These are phyloP conservation scores for Carapus acus DNA, from an alignment of 2,797 vertebrate species.

Conservation along the genomic window DNA sequence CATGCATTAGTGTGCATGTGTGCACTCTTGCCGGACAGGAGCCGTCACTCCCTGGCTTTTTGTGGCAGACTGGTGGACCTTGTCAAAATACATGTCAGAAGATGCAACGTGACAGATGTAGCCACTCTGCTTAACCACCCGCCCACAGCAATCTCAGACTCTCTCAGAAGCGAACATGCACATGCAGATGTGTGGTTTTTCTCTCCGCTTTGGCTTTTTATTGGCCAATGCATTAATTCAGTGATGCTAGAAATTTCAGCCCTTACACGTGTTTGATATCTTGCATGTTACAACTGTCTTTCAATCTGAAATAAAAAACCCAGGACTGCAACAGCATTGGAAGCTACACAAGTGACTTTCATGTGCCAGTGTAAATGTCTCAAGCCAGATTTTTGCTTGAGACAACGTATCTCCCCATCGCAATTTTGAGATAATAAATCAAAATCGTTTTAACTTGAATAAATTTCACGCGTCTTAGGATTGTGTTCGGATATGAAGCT, in stretches of 20 bases:
- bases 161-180: conserved; percentile 19
- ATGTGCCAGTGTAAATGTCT: conserved; percentile 54
- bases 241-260: not conserved
- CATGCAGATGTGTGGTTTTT: conserved; percentile 13
- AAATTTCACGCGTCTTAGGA: conserved; percentile 60
- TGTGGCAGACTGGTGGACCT: conserved; percentile 50
- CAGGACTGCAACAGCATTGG: conserved; percentile 17
- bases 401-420: conserved; percentile 57
- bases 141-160: conserved; percentile 50
- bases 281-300: conserved; percentile 28
- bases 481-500: conserved; percentile 51
- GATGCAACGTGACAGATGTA: conserved; percentile 79
- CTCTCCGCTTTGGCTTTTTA: conserved; percentile 14
- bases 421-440: conserved; percentile 64
- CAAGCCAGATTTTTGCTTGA: conserved; percentile 58
- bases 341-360: conserved; percentile 42
- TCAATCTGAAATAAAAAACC: conserved; percentile 44
- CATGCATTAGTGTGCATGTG: conserved; percentile 26
- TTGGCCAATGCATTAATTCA: not conserved
- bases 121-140: conserved; percentile 74
- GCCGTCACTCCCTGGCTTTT: conserved; percentile 47
- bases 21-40: conserved; percentile 19
- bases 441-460: conserved; percentile 66
- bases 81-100: conserved; percentile 61
- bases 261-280: conserved; percentile 32